Conservation (phyloP, 2,888 invertebrate species). For the Eupsilia transversa region DNA sequence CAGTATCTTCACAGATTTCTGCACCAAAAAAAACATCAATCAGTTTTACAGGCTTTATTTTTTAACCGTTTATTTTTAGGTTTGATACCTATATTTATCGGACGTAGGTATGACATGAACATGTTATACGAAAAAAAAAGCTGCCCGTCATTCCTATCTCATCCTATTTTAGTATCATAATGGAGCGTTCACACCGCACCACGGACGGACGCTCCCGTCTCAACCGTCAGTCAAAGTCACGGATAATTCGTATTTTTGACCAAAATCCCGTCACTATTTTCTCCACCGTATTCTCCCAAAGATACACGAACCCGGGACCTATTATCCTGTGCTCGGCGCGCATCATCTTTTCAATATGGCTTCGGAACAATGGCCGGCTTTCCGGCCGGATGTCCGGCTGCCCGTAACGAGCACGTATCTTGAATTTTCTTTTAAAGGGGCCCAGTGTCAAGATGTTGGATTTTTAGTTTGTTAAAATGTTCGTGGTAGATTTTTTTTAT, state of each 20-base stretch:
- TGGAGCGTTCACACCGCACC: conserved; percentile 31
- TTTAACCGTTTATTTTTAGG: not conserved
- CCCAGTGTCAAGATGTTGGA: conserved; percentile 58
- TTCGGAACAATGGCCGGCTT: conserved; percentile 84
- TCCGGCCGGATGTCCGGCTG: conserved; percentile 84
- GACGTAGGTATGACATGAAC: conserved; percentile 27
- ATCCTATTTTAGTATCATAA: conserved; percentile 46
- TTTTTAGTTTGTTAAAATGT: conserved; percentile 56
- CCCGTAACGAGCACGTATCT: conserved; percentile 83
- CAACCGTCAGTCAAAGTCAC: conserved; percentile 61
- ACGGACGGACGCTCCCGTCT: conserved; percentile 39
- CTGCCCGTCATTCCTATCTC: conserved; percentile 39
- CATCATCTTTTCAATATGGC: conserved; percentile 88
- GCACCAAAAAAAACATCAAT: conserved; percentile 53
- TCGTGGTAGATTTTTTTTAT: conserved; percentile 4
- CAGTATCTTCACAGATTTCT: conserved; percentile 88
- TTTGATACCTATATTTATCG: conserved; percentile 12
- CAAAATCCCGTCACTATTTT: conserved; percentile 74
- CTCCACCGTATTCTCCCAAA: conserved; percentile 68
- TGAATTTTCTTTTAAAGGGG: conserved; percentile 75
- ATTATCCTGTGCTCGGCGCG: conserved; percentile 82
- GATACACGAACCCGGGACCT: conserved; percentile 70
- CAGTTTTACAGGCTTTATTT: not conserved
- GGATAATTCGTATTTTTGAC: conserved; percentile 64
- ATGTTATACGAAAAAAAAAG: conserved; percentile 17